These are phyloP conservation scores for Phaenicophaeus curvirostris DNA, from an alignment of 2,797 vertebrate species.

Conservation along the genomic window DNA sequence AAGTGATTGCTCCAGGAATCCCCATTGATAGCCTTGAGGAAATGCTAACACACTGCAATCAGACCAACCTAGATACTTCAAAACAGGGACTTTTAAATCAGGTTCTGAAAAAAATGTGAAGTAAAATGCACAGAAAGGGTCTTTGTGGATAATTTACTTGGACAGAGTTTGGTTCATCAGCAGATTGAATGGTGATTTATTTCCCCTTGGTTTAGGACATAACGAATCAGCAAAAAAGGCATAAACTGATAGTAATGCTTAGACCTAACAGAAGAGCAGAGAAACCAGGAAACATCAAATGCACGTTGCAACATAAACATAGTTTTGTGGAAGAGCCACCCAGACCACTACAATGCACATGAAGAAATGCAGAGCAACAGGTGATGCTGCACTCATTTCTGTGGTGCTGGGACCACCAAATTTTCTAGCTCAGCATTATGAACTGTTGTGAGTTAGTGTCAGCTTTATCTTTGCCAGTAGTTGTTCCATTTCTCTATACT, in stretches of 20 bases:
- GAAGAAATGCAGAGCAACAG: background rate
- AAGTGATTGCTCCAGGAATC: background rate
- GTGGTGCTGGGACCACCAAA: background rate
- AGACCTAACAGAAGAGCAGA: background rate
- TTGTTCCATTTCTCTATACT: background rate
- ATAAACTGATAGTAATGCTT: background rate
- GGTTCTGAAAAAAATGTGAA: background rate
- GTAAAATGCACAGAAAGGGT: background rate
- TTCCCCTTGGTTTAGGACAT: background rate
- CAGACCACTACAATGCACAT: background rate
- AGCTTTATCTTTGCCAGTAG: background rate
- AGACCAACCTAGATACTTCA: background rate
- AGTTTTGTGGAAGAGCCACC: background rate
- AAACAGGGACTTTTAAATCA: background rate
- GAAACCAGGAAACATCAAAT: background rate
- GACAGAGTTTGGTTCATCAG: background rate
- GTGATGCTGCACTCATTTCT: background rate
- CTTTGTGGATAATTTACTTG: background rate
- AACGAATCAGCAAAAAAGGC: constrained; percentile 23
- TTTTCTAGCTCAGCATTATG: background rate
- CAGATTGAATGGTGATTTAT: background rate
- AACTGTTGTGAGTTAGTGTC: background rate
- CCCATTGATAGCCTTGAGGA: background rate
- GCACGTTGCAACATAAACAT: background rate
- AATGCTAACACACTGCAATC: background rate